Base-by-base conservation (phyloP, 2,888 invertebrate genomes). In the Arrhopalites spinosus region DNA sequence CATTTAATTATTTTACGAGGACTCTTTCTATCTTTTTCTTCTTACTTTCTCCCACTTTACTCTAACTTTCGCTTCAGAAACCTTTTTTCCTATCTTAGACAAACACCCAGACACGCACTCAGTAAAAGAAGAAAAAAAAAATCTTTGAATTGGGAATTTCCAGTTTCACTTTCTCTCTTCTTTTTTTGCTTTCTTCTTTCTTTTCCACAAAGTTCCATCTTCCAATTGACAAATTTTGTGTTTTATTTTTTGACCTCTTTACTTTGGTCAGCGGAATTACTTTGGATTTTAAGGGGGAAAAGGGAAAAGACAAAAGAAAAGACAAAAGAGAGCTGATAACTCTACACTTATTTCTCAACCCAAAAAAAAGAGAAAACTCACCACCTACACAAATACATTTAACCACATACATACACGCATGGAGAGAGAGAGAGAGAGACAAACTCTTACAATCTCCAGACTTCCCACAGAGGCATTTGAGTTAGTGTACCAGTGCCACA, bases 1-100 rank as follows among this genome's bases (percentile, higher is more conserved):
- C 20, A 73, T 77, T 77, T 77, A 77, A 77, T 77, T 77, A 75
- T 75, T 77, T 74, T 77, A 77, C 74, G 77, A 77, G 53, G 25
- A 13, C 36, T 17, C 64, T 64, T 30, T 63, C 63, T 25, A 7
- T 25, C 20, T 25, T 61, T 20, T 2, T n/a, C 64, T 13, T 53
- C 5, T 20, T 20, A 17, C 36, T 66, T 43, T 66, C 13, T 25
- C 13, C 30, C 63, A 25, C 30, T 63, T 63, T 27, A 5, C 63
- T 63, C n/a, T 7, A 8, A 20, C 59, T 61, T 20, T 61, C 25
- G 13, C 63, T 63, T 29, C 63, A 61, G 15, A 13, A 5, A 17
- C 29, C 30, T n/a, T 45, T 15, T 45, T 50, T n/a, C 50, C n/a
- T 50, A 50, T 50, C 50, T 50, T n/a, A 2, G 7, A 50, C 50